Conservation (phyloP, 2,888 invertebrate species). For the Ochropleura leucogaster region DNA sequence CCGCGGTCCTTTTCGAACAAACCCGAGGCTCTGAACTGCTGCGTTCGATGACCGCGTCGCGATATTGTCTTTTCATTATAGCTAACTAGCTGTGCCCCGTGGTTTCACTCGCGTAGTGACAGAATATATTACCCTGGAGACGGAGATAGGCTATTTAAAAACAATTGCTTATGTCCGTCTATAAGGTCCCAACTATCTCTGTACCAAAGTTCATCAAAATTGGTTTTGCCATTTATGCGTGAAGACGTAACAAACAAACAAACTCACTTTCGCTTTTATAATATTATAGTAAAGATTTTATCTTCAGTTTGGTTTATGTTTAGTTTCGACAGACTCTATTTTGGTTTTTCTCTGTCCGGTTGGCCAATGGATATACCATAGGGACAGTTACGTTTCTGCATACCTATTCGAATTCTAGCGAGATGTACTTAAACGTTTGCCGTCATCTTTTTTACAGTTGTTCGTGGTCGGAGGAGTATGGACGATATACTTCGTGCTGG, state of each 20-base stretch:
- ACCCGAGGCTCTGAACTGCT: not conserved
- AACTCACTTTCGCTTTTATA: too few relatives aligned
- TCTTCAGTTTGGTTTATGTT: too few relatives aligned
- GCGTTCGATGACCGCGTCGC: not conserved
- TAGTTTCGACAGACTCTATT: not conserved
- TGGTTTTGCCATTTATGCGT: too few relatives aligned
- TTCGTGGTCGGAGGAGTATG: slow-evolving; percentile 67
- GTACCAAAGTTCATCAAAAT: too few relatives aligned
- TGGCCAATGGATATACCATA: not conserved
- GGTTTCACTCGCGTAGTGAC: too few relatives aligned
- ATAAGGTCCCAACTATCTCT: too few relatives aligned
- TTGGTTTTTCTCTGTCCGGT: not conserved
- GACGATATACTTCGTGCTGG: slow-evolving; percentile 67
- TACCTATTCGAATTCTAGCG: not conserved
- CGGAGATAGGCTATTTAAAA: too few relatives aligned
- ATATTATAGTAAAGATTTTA: too few relatives aligned
- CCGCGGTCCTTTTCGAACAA: too few relatives aligned
- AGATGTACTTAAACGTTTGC: not conserved
- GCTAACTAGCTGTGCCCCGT: not conserved
- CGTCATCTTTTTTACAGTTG: slow-evolving; percentile 58
- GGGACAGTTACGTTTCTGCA: not conserved
- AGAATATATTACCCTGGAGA: too few relatives aligned
- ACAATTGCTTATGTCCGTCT: too few relatives aligned
- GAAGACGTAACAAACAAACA: too few relatives aligned
- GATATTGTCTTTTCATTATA: not conserved